These are phyloP conservation scores for Leptarthrus brevirostris DNA, from an alignment of 2,888 invertebrate species.

Conservation along the genomic window DNA sequence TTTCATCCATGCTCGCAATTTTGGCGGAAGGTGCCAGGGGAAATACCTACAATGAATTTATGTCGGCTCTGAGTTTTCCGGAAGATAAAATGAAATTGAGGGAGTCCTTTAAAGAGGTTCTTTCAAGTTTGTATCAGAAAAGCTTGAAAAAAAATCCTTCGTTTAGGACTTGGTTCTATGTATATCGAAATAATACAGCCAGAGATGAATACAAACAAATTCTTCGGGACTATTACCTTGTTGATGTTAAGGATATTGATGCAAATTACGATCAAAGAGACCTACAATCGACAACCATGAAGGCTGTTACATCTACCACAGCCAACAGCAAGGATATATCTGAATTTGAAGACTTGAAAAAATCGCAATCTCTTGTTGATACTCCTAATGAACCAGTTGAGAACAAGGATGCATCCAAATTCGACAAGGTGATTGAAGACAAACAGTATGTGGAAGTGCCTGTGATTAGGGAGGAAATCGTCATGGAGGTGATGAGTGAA, in stretches of 20 bases:
- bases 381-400: conserved; percentile 60
- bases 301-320: conserved; percentile 56
- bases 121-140: conserved; percentile 58
- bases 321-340: conserved; percentile 66
- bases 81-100: conserved; percentile 64
- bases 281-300: not conserved
- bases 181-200: conserved; percentile 75
- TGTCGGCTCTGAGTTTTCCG: conserved; percentile 71
- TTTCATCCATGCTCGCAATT: conserved; percentile 73
- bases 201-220: conserved; percentile 72
- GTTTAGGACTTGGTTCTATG: conserved; percentile 75
- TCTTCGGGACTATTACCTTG: conserved; percentile 72
- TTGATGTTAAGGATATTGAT: conserved; percentile 71
- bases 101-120: conserved; percentile 59
- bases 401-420: conserved; percentile 62
- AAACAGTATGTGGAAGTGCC: conserved; percentile 67
- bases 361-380: conserved; percentile 55
- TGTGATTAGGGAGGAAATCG: conserved; percentile 62
- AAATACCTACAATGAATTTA: conserved; percentile 72
- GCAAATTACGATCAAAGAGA: no score
- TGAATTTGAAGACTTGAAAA: conserved; percentile 66
- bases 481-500: conserved; percentile 55
- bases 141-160: conserved; percentile 68
- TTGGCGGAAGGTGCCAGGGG: conserved; percentile 74
- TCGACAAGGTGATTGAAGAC: conserved; percentile 66